Base-by-base conservation (phyloP, 2,888 invertebrate species). In the Hololepta plana region DNA sequence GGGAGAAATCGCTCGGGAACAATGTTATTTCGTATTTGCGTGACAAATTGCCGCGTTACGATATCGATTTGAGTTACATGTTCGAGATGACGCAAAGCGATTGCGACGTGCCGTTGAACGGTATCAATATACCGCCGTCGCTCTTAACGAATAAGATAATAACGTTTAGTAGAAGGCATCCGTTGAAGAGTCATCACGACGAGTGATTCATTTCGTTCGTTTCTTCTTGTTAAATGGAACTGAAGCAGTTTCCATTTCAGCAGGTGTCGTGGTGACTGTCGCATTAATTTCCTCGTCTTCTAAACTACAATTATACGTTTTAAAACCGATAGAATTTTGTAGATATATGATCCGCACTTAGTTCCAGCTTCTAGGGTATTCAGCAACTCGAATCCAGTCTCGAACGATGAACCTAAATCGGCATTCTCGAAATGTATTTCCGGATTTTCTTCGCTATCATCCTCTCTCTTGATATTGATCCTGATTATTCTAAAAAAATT, bases 11-110 rank as follows among this genome's bases (percentile, higher is more conserved):
- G 8, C 53, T 75, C 9, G 67, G 64, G 2, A 59, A 62, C 35
- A 75, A 76, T 43, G 77, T 77, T 12, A 67, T 74, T 52, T 70
- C 75, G 12, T 79, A 77, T 46, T 56, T 80, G n/a, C 59, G 74
- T 23, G 79, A 79, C 41, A 80, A 80, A 45, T 49, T 79, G 20
- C 75, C 75, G 1, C 66, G 73, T 37, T 84, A 84, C 45, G 80
- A 81, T 41, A 77, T 87, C n/a, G 82, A 84, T 44, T 51, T 82
- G 32, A 72, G 76, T 15, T 85, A 77, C 47, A 75, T 85, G 61
- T 85, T 85, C 44, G 64, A 75, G 8, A 84, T 87, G 52, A 63
- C 72, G 15, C 85, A 87, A 48, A 60, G n/a, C n/a, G n/a, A n/a
- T n/a, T n/a, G n/a, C n/a, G n/a, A n/a, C n/a, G n/a, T n/a, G n/a